Percentiles rank a stretch among this genome's conserved stretches.
Conservation (phyloP, 2,888 invertebrate genomes). For the Tiphia femorata region DNA sequence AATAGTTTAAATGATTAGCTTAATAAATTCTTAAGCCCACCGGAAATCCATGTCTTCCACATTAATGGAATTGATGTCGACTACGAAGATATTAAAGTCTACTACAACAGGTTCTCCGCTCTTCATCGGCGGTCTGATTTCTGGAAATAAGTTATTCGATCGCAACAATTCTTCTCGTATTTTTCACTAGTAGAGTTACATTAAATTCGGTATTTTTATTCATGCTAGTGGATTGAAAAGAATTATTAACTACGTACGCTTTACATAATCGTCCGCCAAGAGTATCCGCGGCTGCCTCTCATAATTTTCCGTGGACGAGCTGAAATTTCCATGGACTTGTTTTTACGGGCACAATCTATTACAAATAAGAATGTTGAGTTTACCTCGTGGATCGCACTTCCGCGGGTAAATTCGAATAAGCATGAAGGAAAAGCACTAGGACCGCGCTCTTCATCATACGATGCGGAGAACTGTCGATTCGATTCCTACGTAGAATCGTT, state of each 20-base stretch:
- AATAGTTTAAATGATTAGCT: background rate
- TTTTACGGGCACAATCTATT: too few relatives aligned
- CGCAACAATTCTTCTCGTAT: too few relatives aligned
- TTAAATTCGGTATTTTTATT: too few relatives aligned
- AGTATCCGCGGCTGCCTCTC: conserved; percentile 76
- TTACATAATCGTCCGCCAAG: conserved; percentile 81
- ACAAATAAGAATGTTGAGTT: background rate
- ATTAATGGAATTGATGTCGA: conserved; percentile 89
- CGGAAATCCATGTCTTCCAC: conserved; percentile 92
- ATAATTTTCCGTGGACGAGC: conserved; percentile 41
- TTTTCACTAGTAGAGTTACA: too few relatives aligned
- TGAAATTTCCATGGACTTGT: too few relatives aligned
- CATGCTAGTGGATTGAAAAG: too few relatives aligned
- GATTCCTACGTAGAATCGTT: conserved; percentile 24
- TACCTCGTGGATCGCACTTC: conserved; percentile 50
- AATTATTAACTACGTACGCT: conserved; percentile 72
- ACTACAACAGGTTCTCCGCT: conserved; percentile 82
- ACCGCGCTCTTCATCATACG: conserved; percentile 54
- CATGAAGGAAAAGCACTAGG: conserved; percentile 40
- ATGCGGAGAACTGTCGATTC: conserved; percentile 35
- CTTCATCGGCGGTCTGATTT: conserved; percentile 82
- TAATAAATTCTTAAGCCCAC: conserved; percentile 66
- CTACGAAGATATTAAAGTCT: conserved; percentile 85
- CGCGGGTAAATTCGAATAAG: conserved; percentile 34
- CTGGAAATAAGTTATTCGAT: too few relatives aligned